These are phyloP conservation scores for Heliconius sara DNA, from an alignment of 2,888 invertebrate species.

Conservation along the genomic window DNA sequence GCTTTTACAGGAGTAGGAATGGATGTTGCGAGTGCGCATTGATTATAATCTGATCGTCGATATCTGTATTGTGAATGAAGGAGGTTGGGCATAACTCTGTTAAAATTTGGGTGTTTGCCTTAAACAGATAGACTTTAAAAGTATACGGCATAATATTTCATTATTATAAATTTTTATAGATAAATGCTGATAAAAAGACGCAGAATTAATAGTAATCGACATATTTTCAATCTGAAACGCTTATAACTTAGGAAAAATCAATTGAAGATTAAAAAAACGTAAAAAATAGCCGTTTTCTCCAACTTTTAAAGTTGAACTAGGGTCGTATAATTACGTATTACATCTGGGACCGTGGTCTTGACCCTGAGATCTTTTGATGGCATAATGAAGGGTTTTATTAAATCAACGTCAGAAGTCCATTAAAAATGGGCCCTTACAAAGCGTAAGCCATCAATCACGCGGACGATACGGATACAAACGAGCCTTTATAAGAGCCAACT, in stretches of 20 bases:
- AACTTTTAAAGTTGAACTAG: conserved; percentile 40
- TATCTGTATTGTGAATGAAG: conserved; percentile 51
- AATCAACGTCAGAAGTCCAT: conserved; percentile 83
- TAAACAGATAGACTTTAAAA: background rate
- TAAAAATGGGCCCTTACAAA: conserved; percentile 68
- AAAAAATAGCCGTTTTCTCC: conserved; percentile 31
- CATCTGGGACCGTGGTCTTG: conserved; percentile 50
- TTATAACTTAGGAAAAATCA: too few relatives aligned
- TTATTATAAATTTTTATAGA: background rate
- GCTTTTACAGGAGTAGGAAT: conserved; percentile 40
- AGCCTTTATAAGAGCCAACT: conserved; percentile 52
- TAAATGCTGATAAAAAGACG: background rate
- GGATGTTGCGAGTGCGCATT: conserved; percentile 43
- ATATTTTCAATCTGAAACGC: background rate
- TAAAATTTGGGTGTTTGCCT: background rate
- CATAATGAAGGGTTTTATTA: conserved; percentile 83
- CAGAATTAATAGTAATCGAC: background rate
- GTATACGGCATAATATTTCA: background rate
- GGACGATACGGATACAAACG: conserved; percentile 63
- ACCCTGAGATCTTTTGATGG: conserved; percentile 64
- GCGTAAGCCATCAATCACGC: conserved; percentile 73
- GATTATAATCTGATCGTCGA: conserved; percentile 19
- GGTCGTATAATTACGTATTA: conserved; percentile 52
- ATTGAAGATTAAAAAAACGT: background rate
- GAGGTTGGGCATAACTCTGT: background rate